Conservation (phyloP, 2,888 invertebrate genomes). For the Rhagophthalmus giganteus region DNA sequence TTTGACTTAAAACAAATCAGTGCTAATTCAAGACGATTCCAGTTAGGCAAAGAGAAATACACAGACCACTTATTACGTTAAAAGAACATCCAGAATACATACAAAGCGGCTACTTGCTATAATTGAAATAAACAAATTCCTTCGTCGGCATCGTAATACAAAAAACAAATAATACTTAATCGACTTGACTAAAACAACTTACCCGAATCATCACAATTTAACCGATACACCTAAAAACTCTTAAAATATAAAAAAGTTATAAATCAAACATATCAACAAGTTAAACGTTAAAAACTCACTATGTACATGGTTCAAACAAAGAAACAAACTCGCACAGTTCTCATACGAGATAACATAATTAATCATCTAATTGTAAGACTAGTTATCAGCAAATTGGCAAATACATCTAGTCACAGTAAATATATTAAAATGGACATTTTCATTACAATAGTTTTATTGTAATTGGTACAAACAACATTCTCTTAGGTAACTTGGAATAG, state of each 20-base stretch:
- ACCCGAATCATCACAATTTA: conserved; percentile 12
- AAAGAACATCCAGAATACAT: too few species aligned
- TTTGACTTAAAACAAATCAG: conserved; percentile 43
- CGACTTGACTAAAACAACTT: background rate
- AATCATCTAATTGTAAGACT: too few species aligned
- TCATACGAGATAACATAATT: conserved; percentile 19
- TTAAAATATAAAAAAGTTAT: conserved; percentile 9
- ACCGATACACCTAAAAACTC: too few species aligned
- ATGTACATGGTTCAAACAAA: too few species aligned
- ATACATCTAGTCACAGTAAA: conserved; percentile 25
- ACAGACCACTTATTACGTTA: too few species aligned
- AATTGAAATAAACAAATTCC: too few species aligned
- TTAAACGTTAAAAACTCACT: conserved; percentile 5
- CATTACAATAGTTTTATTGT: conserved; percentile 7
- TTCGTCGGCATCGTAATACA: too few species aligned
- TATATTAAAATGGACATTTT: conserved; percentile 25
- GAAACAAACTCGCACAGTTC: conserved; percentile 14
- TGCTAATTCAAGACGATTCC: conserved; percentile 15
- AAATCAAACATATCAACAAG: conserved; percentile 11
- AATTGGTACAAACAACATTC: background rate
- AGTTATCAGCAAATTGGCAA: conserved; percentile 21
- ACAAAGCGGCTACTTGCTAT: too few species aligned
- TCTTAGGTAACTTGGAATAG: too few species aligned
- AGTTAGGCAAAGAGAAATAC: too few species aligned
- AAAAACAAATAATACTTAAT: conserved; percentile 1